Percentiles rank a stretch among this genome's conserved stretches.
These are phyloP conservation scores for Oscheius sp. DNA, from an alignment of 2,888 invertebrate genomes.

Conservation along the genomic window DNA sequence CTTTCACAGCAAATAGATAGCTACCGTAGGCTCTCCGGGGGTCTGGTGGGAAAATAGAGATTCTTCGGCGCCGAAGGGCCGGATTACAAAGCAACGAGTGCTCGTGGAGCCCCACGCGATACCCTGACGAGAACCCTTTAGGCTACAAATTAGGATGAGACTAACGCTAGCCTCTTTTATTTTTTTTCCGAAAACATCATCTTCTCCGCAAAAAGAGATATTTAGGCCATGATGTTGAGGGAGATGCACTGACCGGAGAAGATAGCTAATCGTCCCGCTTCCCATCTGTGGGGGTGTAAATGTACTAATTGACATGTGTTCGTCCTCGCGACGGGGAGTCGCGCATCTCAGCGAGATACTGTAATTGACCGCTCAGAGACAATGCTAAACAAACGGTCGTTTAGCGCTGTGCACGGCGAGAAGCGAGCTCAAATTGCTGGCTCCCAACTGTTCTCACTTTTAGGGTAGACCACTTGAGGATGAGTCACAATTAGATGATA, in stretches of 20 bases:
- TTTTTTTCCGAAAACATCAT: background rate
- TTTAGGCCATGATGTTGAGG: background rate
- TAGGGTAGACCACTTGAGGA: no score
- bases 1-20: constrained; percentile 34
- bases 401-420: constrained; percentile 24
- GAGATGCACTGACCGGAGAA: background rate
- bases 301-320: constrained; percentile 34
- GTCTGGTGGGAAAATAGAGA: constrained; percentile 29
- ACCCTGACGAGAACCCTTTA: constrained; percentile 19
- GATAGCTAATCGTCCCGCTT: constrained; percentile 21
- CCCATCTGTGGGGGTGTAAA: constrained; percentile 34
- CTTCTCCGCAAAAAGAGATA: background rate
- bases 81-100: constrained; percentile 27
- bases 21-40: constrained; percentile 18
- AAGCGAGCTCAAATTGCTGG: constrained; percentile 26
- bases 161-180: background rate
- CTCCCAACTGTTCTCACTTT: constrained; percentile 10
- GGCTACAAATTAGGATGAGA: background rate
- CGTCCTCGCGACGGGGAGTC: constrained; percentile 26
- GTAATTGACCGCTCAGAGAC: constrained; percentile 28
- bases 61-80: constrained; percentile 22
- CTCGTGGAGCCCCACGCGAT: constrained; percentile 31
- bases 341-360: constrained; percentile 28
- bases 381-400: constrained; percentile 31
- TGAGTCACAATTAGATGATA: constrained; percentile 5